Conservation (phyloP, 2,888 invertebrate species). For the Ornithoptera alexandrae region DNA sequence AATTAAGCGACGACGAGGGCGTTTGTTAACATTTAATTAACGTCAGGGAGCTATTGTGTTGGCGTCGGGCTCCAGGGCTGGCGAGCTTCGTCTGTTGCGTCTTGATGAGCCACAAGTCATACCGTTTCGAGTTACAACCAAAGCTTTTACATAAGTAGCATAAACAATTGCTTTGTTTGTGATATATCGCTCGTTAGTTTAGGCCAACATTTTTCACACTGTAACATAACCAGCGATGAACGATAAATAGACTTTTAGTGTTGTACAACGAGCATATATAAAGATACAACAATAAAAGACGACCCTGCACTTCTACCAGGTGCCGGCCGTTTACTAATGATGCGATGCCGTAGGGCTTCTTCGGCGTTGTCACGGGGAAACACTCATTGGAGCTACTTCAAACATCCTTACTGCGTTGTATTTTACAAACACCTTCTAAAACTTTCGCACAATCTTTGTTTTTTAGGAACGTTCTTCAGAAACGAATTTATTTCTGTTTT, state of each 20-base stretch:
- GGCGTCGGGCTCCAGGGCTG: constrained; percentile 61
- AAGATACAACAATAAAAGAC: constrained; percentile 39
- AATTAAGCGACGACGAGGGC: constrained; percentile 79
- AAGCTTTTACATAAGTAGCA: constrained; percentile 40
- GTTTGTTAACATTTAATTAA: constrained; percentile 81
- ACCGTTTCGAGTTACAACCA: constrained; percentile 59
- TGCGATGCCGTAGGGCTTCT: constrained; percentile 45
- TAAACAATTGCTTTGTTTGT: constrained; percentile 34
- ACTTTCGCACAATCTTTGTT: constrained; percentile 3
- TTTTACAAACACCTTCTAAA: constrained; percentile 23
- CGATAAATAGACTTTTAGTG: not conserved
- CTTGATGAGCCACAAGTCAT: constrained; percentile 63
- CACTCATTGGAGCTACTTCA: constrained; percentile 50
- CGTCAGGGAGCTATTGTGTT: constrained; percentile 75
- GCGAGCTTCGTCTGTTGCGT: constrained; percentile 52
- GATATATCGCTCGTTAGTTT: constrained; percentile 38
- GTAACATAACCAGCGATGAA: constrained; percentile 33
- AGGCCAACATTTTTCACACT: not conserved
- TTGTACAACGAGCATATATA: constrained; percentile 6
- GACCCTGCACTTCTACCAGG: constrained; percentile 46
- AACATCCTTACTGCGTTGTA: constrained; percentile 40
- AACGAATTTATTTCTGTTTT: too few relatives aligned
- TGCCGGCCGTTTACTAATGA: constrained; percentile 58
- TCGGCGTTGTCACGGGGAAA: constrained; percentile 48
- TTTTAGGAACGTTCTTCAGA: not conserved